phyloP scores from a whole-genome alignment of 2,113 vertebrate species.

The Lathamus discolor region DNA sequence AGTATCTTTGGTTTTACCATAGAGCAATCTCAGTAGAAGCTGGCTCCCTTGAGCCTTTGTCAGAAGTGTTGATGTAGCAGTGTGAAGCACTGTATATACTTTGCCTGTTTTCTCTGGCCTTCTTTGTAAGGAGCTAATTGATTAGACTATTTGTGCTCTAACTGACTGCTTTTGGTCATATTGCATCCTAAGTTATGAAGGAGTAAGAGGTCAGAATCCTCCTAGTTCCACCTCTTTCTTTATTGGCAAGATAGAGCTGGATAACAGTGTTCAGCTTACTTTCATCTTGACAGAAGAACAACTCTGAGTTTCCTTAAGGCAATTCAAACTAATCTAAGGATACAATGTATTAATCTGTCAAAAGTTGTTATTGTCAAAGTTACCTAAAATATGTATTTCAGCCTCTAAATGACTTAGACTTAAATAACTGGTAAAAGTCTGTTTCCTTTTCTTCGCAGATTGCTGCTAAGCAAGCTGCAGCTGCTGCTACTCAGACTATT shows the following conservation, averaged over 20 bases:
- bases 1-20: not conserved
- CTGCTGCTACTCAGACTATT: conserved; percentile 96
- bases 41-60: not conserved
- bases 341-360: not conserved
- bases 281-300: not conserved
- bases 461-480: conserved; percentile 95
- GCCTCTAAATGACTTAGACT: not conserved
- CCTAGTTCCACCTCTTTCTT: not conserved
- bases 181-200: not conserved
- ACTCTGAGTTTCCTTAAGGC: not conserved
- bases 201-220: not conserved
- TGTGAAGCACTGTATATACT: not conserved
- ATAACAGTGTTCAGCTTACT: not conserved
- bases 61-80: not conserved
- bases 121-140: not conserved
- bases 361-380: not conserved
- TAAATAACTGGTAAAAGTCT: not conserved
- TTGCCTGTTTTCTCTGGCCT: not conserved
- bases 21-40: not conserved
- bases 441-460: conserved; percentile 74
- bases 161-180: not conserved
- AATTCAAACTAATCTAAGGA: not conserved
- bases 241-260: not conserved
- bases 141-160: not conserved
- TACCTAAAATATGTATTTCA: not conserved